Base-by-base conservation (phyloP, 2,113 vertebrate genomes). In the Asarcornis scutulata region DNA sequence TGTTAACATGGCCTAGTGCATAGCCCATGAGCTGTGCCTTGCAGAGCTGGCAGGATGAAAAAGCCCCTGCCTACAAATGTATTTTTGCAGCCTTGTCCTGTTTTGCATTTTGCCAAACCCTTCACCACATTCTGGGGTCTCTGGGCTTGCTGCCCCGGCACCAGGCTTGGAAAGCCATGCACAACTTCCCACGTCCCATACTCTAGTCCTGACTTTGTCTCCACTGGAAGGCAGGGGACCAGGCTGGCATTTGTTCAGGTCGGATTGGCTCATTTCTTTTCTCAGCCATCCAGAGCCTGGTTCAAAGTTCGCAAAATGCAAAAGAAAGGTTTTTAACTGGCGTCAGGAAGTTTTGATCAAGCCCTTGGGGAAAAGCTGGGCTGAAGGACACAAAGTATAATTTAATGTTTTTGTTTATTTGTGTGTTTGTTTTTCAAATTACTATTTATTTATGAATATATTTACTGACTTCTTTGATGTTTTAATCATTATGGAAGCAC, bases 401-500 rank as follows among this genome's bases (percentile, higher is more conserved):
- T 34, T 60, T 90, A 68, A 69, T 64, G 29, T 20, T 53, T 50
- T 15, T 17, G 2, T 38, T 38, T 31, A 2, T 38, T 0, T 8
- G 1, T 3, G 26, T 72, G 59, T 15, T 20, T 21, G 53, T 53
- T 4, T 2, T 3, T 9, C 7, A 64, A 66, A 88, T 63, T 75
- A 53, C 86, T 89, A 64, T 78, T 94, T 91, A 64, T 88, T 95
- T 82, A 86, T 90, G 10, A 56, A 48, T 53, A 25, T 72, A 63
- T 90, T 86, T 88, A 64, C 84, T 93, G 73, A 78, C 38, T 82
- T 77, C 48, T 93, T 95, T 91, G 73, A 86, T 91, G 44, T 85
- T 94, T 93, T 91, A 94, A 91, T 93, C 77, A 69, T 74, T 86
- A 53, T 90, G 83, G 62, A 92, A 86, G 13, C 18, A 86, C 31